phyloP scores from a whole-genome alignment of 2,113 vertebrate genomes.

The Vulpes vulpes region DNA sequence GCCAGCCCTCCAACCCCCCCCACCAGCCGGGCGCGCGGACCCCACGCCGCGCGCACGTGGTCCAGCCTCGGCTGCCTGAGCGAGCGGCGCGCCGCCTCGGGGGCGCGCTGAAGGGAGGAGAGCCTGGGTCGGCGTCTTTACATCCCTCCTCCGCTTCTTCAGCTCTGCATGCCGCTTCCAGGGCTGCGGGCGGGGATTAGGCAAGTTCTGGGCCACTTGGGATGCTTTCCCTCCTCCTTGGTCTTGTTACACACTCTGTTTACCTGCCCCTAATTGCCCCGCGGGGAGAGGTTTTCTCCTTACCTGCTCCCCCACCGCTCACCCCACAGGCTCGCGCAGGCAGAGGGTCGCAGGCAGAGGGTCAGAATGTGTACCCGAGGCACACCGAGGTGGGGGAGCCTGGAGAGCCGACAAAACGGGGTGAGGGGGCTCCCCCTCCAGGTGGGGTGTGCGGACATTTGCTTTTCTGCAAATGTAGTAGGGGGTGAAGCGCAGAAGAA shows the following conservation, averaged over 20 bases:
- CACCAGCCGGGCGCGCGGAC: slow-evolving; percentile 42
- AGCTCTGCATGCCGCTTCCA: not conserved
- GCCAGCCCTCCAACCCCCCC: not conserved
- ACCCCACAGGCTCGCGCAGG: not conserved
- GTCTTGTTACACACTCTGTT: slow-evolving; percentile 68
- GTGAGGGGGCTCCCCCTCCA: not conserved
- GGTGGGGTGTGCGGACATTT: not conserved
- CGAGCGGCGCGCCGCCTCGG: slow-evolving; percentile 69
- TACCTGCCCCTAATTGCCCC: slow-evolving; percentile 67
- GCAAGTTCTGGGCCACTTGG: slow-evolving; percentile 2
- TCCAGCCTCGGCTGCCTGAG: slow-evolving; percentile 62
- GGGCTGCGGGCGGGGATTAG: not conserved
- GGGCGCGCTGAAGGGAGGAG: slow-evolving; percentile 57
- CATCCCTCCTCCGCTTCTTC: not conserved
- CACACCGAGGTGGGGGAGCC: not conserved
- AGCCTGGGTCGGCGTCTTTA: not conserved
- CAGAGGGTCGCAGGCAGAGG: not conserved
- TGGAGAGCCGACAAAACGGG: not conserved
- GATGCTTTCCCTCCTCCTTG: slow-evolving; percentile 17
- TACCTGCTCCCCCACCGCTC: not conserved
- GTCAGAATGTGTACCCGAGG: not conserved
- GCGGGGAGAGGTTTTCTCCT: slow-evolving; percentile 45
- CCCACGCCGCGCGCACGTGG: slow-evolving; percentile 80
- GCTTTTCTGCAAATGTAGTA: not conserved
- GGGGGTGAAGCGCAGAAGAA: not conserved